Base-by-base conservation (phyloP, 2,888 invertebrate species). In the Tenthredo livida region DNA sequence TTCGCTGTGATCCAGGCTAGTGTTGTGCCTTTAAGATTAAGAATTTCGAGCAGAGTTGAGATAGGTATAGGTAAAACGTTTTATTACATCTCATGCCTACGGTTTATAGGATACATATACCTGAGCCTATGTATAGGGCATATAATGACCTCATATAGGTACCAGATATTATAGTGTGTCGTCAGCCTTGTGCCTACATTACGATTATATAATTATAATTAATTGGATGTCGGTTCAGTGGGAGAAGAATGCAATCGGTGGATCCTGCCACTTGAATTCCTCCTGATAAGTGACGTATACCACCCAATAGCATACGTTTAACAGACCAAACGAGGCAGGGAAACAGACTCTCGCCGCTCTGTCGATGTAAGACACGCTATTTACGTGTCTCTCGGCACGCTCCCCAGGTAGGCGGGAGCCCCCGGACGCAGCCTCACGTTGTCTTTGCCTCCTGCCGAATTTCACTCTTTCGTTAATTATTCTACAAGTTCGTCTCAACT, bases 281-380 rank as follows among this genome's bases (percentile, higher is more conserved):
- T 96, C 96, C 90, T 96, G 97, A 86, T 96, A 96, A 90, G 96
- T 96, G 21, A 97, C 97, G 92, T 97, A 98, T 58, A 96, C 95
- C 92, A 97, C 94, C 98, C 98, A 99, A 93, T 99, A 99, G 91
- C 97, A 96, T 84, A 98, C 94, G 92, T 98, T 98, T 87, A 98
- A 96, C 0, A 97, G 93, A 0, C 96, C 96, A 92, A 98, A 98
- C 0, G 97, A 97, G 15, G 97, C 96, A 2, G 98, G 98, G 92
- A 98, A 97, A 77, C 97, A 94, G 77, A 97, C 94, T 77, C 98
- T 94, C 0, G 98, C 97, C 0, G 97, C 96, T 89, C 96, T 95
- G 94, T 98, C 98, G 90, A 98, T 98, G 91, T 96, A 94, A 0
- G 97, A 98, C 7, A 98, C 98, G 92, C 97, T 98, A 94, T 98